These are phyloP conservation scores for Trichopria drosophilae DNA, from an alignment of 2,888 invertebrate species.

Conservation along the genomic window DNA sequence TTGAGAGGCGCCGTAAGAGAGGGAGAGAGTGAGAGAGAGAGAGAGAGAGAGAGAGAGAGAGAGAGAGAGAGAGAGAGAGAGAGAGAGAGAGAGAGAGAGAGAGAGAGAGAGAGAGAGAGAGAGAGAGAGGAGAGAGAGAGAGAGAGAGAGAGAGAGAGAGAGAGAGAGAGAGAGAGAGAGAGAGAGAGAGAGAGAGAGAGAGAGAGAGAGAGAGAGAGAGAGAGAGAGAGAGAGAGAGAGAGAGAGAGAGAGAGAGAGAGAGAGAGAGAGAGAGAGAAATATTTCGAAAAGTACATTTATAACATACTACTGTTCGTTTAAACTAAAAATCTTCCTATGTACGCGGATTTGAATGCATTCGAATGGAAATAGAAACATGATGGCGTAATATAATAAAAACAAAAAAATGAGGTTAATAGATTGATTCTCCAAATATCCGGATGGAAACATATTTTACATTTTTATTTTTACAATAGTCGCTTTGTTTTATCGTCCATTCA, in stretches of 20 bases:
- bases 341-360: no score
- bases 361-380: no score
- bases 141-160: constrained; percentile 16
- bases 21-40: neutral
- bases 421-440: no score
- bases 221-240: neutral
- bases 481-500: no score
- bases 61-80: neutral
- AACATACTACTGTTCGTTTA: no score
- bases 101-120: neutral
- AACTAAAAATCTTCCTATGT: no score
- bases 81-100: constrained; percentile 7
- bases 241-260: neutral
- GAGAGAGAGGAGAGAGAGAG: constrained; percentile 1
- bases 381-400: no score
- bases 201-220: neutral
- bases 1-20: no score
- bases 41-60: neutral
- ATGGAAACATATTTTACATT: no score
- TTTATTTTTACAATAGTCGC: no score
- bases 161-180: neutral
- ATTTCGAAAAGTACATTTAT: no score
- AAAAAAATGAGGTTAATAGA: no score
- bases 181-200: neutral
- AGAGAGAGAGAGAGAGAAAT: constrained; percentile 18